A percentile compares a stretch with the other conserved stretches of the same genome.
Evolutionary conservation across 1,140 invertebrate species (phyloP).

Genomic region (Drosophila rufa): DNA sequence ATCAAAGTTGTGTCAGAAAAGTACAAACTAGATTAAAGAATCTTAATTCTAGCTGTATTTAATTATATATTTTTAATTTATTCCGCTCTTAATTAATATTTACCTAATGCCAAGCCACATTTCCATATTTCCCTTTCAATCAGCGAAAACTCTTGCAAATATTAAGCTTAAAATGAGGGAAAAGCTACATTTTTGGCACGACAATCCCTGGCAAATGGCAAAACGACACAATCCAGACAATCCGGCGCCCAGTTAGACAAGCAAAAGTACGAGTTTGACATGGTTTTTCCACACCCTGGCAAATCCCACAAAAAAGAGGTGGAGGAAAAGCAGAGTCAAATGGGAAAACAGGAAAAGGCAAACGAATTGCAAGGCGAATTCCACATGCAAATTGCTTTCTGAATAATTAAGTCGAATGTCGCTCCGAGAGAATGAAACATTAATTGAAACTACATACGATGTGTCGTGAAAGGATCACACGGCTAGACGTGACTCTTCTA

Average conservation of each 20-base stretch:
- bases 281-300: slow-evolving; percentile 21
- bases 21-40: neutral
- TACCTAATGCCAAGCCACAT: neutral
- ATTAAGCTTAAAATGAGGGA: slow-evolving; percentile 7
- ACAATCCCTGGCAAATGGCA: slow-evolving; percentile 28
- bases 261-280: slow-evolving; percentile 10
- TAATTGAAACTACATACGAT: slow-evolving; percentile 55
- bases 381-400: slow-evolving; percentile 67
- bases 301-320: slow-evolving; percentile 13
- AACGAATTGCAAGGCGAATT: slow-evolving; percentile 35
- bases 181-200: slow-evolving; percentile 29
- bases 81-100: slow-evolving; percentile 4
- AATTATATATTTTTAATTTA: neutral
- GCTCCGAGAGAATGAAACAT: slow-evolving; percentile 49
- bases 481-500: slow-evolving; percentile 23
- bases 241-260: slow-evolving; percentile 25
- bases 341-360: slow-evolving; percentile 5
- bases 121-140: slow-evolving; percentile 14
- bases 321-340: neutral
- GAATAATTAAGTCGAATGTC: slow-evolving; percentile 67
- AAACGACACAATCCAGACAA: slow-evolving; percentile 39
- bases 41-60: too few relatives aligned
- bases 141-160: slow-evolving; percentile 8
- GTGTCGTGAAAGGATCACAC: slow-evolving; percentile 26
- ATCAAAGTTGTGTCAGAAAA: too few relatives aligned